Evolutionary conservation across 1,140 invertebrate genomes (phyloP).

Genomic region (Sweltsa coloradensis): DNA sequence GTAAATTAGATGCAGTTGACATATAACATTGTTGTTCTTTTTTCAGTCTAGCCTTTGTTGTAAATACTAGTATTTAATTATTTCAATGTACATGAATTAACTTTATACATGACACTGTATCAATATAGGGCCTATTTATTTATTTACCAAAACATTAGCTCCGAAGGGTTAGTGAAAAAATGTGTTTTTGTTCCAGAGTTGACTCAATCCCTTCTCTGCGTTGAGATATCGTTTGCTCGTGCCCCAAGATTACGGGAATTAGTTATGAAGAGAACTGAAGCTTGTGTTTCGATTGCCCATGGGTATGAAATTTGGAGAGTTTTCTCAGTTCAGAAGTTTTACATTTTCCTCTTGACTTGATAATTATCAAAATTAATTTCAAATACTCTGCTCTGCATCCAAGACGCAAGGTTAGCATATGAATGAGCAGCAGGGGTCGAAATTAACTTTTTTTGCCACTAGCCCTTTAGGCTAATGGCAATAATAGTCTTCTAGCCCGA

Average conservation of each 20-base stretch:
- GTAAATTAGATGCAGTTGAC: no score
- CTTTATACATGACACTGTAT: neutral
- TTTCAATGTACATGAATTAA: no score
- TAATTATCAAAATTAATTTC: slow-evolving; percentile 11
- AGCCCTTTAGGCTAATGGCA: no score
- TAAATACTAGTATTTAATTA: no score
- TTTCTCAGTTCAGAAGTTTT: neutral
- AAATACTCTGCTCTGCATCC: slow-evolving; percentile 26
- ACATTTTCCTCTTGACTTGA: neutral
- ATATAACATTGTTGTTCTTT: no score
- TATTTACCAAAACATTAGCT: neutral
- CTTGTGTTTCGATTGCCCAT: neutral
- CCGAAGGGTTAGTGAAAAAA: neutral
- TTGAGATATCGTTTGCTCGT: slow-evolving; percentile 12
- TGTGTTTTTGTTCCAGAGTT: slow-evolving; percentile 13
- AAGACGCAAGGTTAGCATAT: no score
- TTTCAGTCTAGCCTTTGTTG: no score
- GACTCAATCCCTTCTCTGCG: neutral
- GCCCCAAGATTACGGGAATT: neutral
- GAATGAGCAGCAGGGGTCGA: no score
- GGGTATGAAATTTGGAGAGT: slow-evolving; percentile 17
- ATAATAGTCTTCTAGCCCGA: no score
- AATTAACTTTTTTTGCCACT: no score
- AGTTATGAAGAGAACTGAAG: slow-evolving; percentile 8
- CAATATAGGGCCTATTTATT: neutral